These are phyloP conservation scores for Probaryconus sp. DNA, from an alignment of 1,140 invertebrate species.

Conservation along the genomic window DNA sequence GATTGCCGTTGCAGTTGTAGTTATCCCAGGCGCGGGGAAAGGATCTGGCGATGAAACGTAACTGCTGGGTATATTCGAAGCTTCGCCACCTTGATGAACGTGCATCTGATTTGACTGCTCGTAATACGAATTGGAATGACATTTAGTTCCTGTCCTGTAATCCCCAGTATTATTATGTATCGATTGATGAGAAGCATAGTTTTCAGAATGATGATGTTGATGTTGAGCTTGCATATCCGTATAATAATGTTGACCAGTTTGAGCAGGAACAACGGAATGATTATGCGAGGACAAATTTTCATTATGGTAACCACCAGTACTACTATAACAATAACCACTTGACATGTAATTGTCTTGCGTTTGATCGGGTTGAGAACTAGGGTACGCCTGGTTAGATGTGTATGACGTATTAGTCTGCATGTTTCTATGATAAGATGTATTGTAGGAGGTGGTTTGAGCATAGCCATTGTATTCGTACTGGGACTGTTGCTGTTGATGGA, in stretches of 20 bases:
- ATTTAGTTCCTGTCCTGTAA: constrained; percentile 67
- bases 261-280: constrained; percentile 58
- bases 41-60: constrained; percentile 77
- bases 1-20: constrained; percentile 80
- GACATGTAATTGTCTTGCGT: constrained; percentile 67
- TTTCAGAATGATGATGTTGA: constrained; percentile 62
- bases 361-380: constrained; percentile 64
- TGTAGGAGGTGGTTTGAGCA: constrained; percentile 68
- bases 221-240: constrained; percentile 68
- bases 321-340: constrained; percentile 68
- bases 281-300: constrained; percentile 66
- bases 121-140: constrained; percentile 73
- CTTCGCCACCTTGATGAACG: constrained; percentile 77
- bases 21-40: constrained; percentile 74
- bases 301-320: constrained; percentile 65
- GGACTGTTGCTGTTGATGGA: constrained; percentile 69
- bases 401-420: constrained; percentile 68
- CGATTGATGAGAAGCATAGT: constrained; percentile 69
- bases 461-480: constrained; percentile 77
- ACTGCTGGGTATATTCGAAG: constrained; percentile 75
- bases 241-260: constrained; percentile 70
- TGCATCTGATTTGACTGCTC: constrained; percentile 74
- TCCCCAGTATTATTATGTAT: constrained; percentile 65
- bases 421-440: constrained; percentile 70
- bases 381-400: constrained; percentile 65